Base-by-base conservation (phyloP, 2,113 vertebrate genomes). In the Tetrax tetrax region DNA sequence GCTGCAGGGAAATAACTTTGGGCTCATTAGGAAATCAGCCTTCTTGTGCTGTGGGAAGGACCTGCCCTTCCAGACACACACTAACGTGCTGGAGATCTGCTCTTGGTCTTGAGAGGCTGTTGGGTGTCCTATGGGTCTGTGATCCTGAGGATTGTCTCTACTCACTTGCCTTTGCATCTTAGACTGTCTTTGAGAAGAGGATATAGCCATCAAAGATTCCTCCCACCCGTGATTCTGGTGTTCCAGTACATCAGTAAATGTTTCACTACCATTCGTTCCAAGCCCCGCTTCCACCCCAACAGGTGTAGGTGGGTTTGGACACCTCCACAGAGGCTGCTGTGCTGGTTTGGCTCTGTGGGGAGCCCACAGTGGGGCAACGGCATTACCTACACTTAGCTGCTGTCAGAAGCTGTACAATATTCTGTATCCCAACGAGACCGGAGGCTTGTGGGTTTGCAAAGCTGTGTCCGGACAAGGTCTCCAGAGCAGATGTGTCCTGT, bases 401-500 rank as follows among this genome's bases (percentile, higher is more conserved):
- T 65, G 18, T 43, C 45, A 86, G 59, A 59, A 65, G 23, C 54
- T 69, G n/a, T 74, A 61, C 28, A 59, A 10, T 10, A 14, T 51
- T 87, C 79, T 92, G 60, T 68, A 81, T 29, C 47, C 25, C 65
- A 64, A 75, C 50, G 4, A 83, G 54, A 61, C 21, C 27, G 51
- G 69, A 50, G 43, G 29, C 8, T 65, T 91, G 41, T 77, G 63
- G 60, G 56, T 60, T 81, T 74, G 38, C 68, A 66, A 54, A 91
- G 50, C 80, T 79, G 18, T 87, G 90, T 61, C 53, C 0, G 2
- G 50, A 43, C 51, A 81, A 38, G 61, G 24, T 80, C 47, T 90
- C 56, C 51, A 45, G 48, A 7, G 22, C 94, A 93, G 92, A 94
- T 91, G 80, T 65, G 75, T 87, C 56, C 80, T 92, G 65, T 87